These are phyloP conservation scores for Catostomus latipinnis DNA, from an alignment of 2,797 vertebrate species.

Conservation along the genomic window DNA sequence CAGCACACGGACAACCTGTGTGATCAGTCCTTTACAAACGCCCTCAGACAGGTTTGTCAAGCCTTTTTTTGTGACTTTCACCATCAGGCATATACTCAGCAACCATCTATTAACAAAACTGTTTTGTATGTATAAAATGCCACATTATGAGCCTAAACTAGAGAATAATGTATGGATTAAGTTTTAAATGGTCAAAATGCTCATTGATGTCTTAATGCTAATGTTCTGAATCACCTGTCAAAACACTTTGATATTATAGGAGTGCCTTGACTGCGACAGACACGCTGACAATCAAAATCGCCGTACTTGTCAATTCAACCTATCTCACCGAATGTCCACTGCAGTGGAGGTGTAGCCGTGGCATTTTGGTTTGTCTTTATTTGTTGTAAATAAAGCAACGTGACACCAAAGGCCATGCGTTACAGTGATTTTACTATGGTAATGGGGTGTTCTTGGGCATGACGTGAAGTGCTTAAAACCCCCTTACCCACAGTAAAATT, in stretches of 20 bases:
- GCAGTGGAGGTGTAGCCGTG: slow-evolving; percentile 4
- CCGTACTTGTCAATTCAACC: slow-evolving; percentile 29
- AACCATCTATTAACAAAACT: slow-evolving; percentile 4
- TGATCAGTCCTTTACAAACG: slow-evolving; percentile 54
- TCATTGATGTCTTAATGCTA: background rate
- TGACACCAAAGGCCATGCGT: no score
- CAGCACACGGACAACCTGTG: slow-evolving; percentile 61
- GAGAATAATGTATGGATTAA: no score
- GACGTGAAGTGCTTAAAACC: no score
- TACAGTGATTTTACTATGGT: no score
- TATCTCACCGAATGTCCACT: slow-evolving; percentile 26
- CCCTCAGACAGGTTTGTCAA: slow-evolving; percentile 32
- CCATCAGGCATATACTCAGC: background rate
- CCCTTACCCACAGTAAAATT: no score
- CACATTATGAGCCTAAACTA: background rate
- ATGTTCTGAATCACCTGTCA: slow-evolving; percentile 51
- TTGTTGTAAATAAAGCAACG: background rate
- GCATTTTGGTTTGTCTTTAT: slow-evolving; percentile 19
- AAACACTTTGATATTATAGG: slow-evolving; percentile 55
- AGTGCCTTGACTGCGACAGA: slow-evolving; percentile 48
- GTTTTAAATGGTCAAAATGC: slow-evolving; percentile 31
- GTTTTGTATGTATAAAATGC: background rate
- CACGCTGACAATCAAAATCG: slow-evolving; percentile 56
- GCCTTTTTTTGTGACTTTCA: slow-evolving; percentile 9
- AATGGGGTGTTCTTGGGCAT: no score